Conservation (phyloP, 2,113 vertebrate genomes). For the Nesoenas mayeri region DNA sequence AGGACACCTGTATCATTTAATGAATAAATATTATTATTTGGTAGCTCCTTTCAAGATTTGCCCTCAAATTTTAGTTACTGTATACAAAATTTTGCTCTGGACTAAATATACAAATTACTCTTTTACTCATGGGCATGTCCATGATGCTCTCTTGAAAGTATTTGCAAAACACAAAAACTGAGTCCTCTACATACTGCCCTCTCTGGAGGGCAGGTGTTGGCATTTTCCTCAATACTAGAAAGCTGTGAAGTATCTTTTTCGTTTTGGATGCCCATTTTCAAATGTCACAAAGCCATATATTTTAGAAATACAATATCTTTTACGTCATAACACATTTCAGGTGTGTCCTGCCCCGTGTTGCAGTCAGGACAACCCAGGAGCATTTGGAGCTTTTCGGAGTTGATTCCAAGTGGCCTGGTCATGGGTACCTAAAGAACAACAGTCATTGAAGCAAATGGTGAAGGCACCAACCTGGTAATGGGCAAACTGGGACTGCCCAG, state of each 20-base stretch:
- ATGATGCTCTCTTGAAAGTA: not conserved
- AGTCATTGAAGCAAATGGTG: not conserved
- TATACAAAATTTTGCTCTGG: not conserved
- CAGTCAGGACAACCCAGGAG: not conserved
- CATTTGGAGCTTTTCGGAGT: not conserved
- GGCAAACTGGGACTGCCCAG: not conserved
- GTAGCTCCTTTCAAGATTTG: not conserved
- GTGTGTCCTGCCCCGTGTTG: not conserved
- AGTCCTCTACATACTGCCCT: not conserved
- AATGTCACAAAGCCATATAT: not conserved
- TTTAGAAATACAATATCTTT: not conserved
- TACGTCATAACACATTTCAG: not conserved
- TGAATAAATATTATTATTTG: not conserved
- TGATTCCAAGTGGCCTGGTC: not conserved
- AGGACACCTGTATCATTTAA: not conserved
- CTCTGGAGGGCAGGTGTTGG: not conserved
- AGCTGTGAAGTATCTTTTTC: not conserved
- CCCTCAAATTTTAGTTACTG: not conserved
- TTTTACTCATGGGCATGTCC: not conserved
- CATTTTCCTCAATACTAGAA: not conserved
- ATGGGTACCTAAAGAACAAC: rapidly evolving
- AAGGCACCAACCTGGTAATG: not conserved
- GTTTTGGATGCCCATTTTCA: not conserved
- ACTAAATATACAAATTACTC: not conserved
- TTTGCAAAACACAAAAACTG: not conserved